Conservation (phyloP, 2,797 vertebrate genomes). For the Rhynchonycteris naso region DNA sequence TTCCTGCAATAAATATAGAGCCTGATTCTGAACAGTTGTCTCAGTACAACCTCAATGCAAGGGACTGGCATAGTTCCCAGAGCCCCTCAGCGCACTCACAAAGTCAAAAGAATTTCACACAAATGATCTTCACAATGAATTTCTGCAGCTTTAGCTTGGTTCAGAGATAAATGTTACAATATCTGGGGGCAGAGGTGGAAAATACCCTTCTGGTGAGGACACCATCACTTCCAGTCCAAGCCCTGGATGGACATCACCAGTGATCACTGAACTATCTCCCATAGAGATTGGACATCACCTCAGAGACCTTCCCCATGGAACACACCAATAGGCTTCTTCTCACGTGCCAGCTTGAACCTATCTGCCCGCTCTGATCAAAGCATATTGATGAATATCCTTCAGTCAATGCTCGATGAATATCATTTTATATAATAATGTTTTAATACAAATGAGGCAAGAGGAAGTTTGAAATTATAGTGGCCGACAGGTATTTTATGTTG, state of each 20-base stretch:
- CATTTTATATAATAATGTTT: neutral
- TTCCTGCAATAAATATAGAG: slow-evolving; percentile 52
- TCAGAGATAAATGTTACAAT: neutral
- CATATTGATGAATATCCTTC: neutral
- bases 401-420: neutral
- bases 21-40: neutral
- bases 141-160: neutral
- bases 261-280: neutral
- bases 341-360: neutral
- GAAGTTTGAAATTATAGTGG: neutral
- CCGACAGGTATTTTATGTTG: neutral
- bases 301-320: neutral
- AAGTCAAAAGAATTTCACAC: neutral
- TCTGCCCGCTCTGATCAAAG: neutral
- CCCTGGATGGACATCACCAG: neutral
- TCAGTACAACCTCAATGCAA: neutral
- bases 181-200: neutral
- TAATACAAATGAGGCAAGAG: neutral
- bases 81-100: neutral
- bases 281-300: neutral
- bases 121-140: neutral
- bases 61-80: neutral
- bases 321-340: neutral
- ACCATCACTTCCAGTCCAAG: neutral
- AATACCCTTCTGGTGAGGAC: neutral